phyloP scores from a whole-genome alignment of 2,888 invertebrate genomes.

The Pyralis farinalis region DNA sequence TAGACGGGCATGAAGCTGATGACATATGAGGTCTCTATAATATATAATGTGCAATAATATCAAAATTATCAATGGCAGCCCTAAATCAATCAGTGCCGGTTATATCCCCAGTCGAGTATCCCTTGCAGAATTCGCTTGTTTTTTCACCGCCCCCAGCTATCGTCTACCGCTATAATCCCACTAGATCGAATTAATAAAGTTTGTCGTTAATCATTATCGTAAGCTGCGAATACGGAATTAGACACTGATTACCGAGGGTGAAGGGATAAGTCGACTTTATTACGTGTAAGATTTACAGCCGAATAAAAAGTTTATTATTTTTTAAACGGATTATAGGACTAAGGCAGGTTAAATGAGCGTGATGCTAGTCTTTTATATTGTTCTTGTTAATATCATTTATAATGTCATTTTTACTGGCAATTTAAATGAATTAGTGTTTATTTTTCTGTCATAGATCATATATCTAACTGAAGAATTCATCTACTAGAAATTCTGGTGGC shows the following conservation, averaged over 20 bases:
- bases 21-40: too few relatives aligned
- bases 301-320: conserved; percentile 38
- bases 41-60: too few relatives aligned
- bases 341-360: conserved; percentile 5
- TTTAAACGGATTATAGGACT: conserved; percentile 24
- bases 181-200: conserved; percentile 76
- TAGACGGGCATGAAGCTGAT: too few relatives aligned
- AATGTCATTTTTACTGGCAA: too few relatives aligned
- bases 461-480: too few relatives aligned
- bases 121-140: conserved; percentile 71
- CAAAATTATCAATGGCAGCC: conserved; percentile 29
- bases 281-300: conserved; percentile 48
- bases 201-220: conserved; percentile 79
- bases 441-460: too few relatives aligned
- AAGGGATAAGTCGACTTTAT: conserved; percentile 59
- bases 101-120: conserved; percentile 39
- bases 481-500: too few relatives aligned
- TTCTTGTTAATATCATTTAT: neutral
- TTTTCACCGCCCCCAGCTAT: conserved; percentile 61
- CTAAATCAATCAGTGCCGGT: conserved; percentile 29
- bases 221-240: conserved; percentile 72
- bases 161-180: conserved; percentile 55
- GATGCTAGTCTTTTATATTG: conserved; percentile 1
- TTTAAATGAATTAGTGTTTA: too few relatives aligned
- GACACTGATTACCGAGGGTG: conserved; percentile 73